Evolutionary conservation across 2,888 invertebrate species (phyloP).

Genomic region (Melanchra persicariae): DNA sequence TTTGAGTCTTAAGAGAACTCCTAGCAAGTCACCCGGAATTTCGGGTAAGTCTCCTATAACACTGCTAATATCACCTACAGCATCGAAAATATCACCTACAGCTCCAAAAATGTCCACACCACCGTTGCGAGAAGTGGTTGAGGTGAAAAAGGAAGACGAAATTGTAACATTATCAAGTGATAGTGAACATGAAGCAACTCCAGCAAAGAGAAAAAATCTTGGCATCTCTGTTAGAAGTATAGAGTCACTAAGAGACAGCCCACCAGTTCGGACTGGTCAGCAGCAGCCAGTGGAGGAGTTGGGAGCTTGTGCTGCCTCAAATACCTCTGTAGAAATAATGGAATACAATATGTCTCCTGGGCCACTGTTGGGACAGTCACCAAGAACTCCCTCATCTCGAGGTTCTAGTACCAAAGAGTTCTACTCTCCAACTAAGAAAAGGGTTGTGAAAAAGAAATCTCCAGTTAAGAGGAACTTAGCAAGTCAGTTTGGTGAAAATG

Average conservation of each 20-base stretch:
- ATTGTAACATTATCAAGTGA: conserved; percentile 76
- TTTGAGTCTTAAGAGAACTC: conserved; percentile 70
- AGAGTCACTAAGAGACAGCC: conserved; percentile 17
- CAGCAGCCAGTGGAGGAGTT: background rate
- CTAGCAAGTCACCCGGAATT: conserved; percentile 64
- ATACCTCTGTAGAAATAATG: conserved; percentile 47
- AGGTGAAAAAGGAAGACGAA: conserved; percentile 43
- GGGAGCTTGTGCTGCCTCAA: conserved; percentile 5
- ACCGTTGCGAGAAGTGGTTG: conserved; percentile 15
- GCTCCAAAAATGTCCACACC: conserved; percentile 6
- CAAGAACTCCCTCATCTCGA: conserved; percentile 57
- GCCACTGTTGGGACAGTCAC: conserved; percentile 8
- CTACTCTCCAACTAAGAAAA: conserved; percentile 82
- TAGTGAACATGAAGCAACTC: conserved; percentile 68
- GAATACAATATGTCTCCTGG: conserved; percentile 56
- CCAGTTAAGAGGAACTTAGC: conserved; percentile 76
- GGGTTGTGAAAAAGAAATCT: conserved; percentile 68
- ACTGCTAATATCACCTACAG: conserved; percentile 42
- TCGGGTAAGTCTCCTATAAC: conserved; percentile 38
- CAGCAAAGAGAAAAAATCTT: conserved; percentile 29
- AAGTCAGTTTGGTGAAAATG: conserved; percentile 55
- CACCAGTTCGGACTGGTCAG: conserved; percentile 7
- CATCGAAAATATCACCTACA: conserved; percentile 32
- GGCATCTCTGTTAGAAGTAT: conserved; percentile 30
- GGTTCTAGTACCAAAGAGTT: conserved; percentile 72